Evolutionary conservation across 2,888 invertebrate species (phyloP), one percentile per base, ranked within the genome.

Genomic region (Rhagophthalmus giganteus): DNA sequence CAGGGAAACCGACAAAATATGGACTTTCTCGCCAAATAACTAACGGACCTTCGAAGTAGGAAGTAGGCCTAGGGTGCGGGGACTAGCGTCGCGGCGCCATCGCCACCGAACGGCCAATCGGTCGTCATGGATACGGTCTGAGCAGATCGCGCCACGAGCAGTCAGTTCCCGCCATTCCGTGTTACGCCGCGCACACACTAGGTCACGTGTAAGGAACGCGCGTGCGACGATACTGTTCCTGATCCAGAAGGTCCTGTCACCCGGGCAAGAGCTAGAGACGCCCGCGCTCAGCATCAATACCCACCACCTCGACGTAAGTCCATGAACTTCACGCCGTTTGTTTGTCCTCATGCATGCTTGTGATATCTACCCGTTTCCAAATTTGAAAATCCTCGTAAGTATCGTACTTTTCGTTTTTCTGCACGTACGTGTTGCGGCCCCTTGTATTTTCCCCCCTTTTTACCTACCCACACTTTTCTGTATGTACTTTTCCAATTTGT

Each of bases 161-260:
- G 60, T 57, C 60, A 60, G 67, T 73, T 73, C 72, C 73, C 73
- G 72, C 73, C 73, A 72, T 69, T 71, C 70, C 69, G 72, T 69
- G 69, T 69, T 59, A 70, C 71, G 72, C 67, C 73, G 74, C 75
- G 75, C 69, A 70, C 67, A 72, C 73, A 75, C 74, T 75, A 66
- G 65, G 67, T 70, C 70, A 68, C 69, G 70, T 69, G 70, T 63
- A 68, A 62, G 55, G 59, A 61, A 60, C 64, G 66, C 66, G 68
- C 69, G 70, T 68, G 67, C 70, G 69, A 68, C 69, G 67, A 68
- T 67, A 66, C 65, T 64, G 63, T 63, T 64, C 64, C 63, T 61
- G 62, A 55, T 50, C 55, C 66, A 57, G 54, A 56, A 62, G 64
- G 65, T 69, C 64, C 67, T 62, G 61, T 60, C 62, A 65, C 67